Conservation (phyloP, 2,797 vertebrate genomes). For the Simalia tracyae region DNA sequence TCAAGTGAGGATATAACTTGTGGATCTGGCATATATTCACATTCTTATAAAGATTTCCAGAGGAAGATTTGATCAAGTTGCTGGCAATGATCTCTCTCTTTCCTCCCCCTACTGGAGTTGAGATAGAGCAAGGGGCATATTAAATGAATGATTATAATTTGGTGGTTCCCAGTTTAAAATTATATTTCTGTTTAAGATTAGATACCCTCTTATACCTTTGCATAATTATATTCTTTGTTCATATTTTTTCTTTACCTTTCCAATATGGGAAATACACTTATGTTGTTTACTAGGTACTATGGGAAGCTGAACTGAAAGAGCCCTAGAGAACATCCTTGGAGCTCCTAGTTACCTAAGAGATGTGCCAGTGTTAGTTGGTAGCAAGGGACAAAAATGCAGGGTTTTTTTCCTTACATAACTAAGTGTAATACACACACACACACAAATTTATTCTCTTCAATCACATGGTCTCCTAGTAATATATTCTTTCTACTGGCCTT, state of each 20-base stretch:
- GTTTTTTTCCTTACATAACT: not conserved
- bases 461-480: not conserved
- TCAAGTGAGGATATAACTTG: too few relatives aligned
- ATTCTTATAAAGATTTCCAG: not conserved
- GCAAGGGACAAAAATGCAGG: not conserved
- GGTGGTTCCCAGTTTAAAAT: not conserved
- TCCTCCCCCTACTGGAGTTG: not conserved
- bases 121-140: not conserved
- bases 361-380: conserved; percentile 27
- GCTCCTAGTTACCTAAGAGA: conserved; percentile 11
- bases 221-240: not conserved
- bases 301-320: conserved; percentile 11
- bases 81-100: not conserved
- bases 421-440: not conserved
- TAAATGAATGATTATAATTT: not conserved
- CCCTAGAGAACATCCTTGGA: not conserved
- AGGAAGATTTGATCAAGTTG: not conserved
- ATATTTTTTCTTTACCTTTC: conserved; percentile 5
- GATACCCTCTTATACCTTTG: not conserved
- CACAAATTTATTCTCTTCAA: not conserved
- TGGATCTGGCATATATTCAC: not conserved
- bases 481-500: not conserved
- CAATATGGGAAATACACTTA: not conserved
- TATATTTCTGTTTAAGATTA: not conserved
- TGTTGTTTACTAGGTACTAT: conserved; percentile 4